These are phyloP conservation scores for Thunnus maccoyii DNA, from an alignment of 2,113 vertebrate species.

Conservation along the genomic window DNA sequence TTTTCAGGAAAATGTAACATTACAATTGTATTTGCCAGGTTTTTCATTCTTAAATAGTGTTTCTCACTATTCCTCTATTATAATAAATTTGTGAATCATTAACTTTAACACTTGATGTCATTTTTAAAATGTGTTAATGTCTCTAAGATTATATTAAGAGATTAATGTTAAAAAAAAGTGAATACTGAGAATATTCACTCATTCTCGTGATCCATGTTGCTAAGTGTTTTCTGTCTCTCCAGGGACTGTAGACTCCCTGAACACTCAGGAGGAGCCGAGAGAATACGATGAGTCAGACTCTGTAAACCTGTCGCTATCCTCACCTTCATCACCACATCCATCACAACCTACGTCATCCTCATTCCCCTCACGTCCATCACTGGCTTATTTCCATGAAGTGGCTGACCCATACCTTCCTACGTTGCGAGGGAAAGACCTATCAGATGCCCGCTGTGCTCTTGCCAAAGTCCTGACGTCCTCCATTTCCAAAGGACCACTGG, in stretches of 20 bases:
- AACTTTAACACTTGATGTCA: neutral
- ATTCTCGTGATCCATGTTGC: too few relatives aligned
- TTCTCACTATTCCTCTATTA: neutral
- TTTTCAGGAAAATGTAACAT: constrained; percentile 1
- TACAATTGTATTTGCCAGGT: neutral
- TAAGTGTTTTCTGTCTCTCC: constrained; percentile 37
- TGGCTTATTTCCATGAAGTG: constrained; percentile 13
- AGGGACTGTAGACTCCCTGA: constrained; percentile 25
- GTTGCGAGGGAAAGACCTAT: constrained; percentile 42
- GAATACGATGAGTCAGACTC: constrained; percentile 41
- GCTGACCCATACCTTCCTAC: constrained; percentile 29
- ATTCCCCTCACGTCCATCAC: neutral
- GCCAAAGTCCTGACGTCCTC: constrained; percentile 74
- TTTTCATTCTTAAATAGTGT: neutral
- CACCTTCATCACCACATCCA: constrained; percentile 17
- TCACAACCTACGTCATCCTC: constrained; percentile 15
- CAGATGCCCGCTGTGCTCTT: constrained; percentile 59
- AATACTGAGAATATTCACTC: neutral
- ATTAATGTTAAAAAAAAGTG: neutral
- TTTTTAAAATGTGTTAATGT: neutral
- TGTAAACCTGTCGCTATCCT: neutral
- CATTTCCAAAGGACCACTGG: constrained; percentile 47
- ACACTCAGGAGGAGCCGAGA: constrained; percentile 35
- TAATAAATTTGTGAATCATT: constrained; percentile 29
- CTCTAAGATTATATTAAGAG: neutral